phyloP scores from a whole-genome alignment of 2,797 vertebrate species.

The Spheniscus humboldti region DNA sequence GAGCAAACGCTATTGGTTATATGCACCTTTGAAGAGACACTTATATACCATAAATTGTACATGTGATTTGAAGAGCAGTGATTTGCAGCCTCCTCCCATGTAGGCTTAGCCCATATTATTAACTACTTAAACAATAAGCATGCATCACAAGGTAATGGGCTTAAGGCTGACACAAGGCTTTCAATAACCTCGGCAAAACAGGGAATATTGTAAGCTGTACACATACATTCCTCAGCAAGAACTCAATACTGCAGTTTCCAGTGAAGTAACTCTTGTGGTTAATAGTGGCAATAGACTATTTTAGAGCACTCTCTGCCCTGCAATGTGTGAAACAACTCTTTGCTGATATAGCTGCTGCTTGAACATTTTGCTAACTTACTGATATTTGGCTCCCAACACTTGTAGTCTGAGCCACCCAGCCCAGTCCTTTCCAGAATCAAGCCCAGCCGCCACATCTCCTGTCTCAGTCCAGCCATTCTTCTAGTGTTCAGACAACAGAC shows the following conservation, averaged over 20 bases:
- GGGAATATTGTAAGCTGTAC: neutral
- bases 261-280: neutral
- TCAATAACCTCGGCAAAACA: neutral
- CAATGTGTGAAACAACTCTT: neutral
- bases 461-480: neutral
- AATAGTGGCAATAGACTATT: neutral
- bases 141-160: neutral
- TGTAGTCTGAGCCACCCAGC: neutral
- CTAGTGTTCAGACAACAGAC: neutral
- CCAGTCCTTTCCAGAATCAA: neutral
- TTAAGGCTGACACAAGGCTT: neutral
- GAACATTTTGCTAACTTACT: neutral
- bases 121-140: neutral
- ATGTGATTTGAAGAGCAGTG: neutral
- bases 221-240: neutral
- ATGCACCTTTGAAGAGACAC: neutral
- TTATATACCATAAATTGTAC: neutral
- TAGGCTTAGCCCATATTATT: neutral
- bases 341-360: neutral
- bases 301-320: neutral
- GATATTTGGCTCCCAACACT: neutral
- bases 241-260: neutral
- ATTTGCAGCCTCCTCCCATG: neutral
- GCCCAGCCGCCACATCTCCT: neutral
- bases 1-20: neutral